These are phyloP conservation scores for Okamejei kenojei DNA, from an alignment of 2,797 vertebrate species.

Conservation along the genomic window DNA sequence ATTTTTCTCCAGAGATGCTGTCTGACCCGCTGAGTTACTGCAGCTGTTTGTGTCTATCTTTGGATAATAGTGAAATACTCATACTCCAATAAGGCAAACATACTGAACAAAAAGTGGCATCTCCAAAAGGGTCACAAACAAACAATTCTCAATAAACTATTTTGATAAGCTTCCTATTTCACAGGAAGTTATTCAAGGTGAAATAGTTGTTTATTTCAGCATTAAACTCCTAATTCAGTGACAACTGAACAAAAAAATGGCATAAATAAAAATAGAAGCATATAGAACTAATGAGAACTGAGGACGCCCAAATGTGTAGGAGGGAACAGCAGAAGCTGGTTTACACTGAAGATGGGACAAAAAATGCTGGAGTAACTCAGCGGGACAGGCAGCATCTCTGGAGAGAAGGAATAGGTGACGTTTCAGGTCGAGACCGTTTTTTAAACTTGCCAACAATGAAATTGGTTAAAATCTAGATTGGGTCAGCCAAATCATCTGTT, in stretches of 20 bases:
- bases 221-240: neutral
- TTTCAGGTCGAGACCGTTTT: no score
- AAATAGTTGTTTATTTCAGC: neutral
- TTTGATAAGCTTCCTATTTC: neutral
- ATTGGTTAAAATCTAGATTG: neutral
- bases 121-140: neutral
- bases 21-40: no score
- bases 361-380: neutral
- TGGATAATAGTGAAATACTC: neutral
- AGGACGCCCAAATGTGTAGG: neutral
- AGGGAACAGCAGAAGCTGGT: no score
- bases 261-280: neutral
- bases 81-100: neutral
- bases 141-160: neutral
- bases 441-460: neutral
- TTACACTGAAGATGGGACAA: no score
- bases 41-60: neutral
- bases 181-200: no score
- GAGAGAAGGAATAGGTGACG: no score
- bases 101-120: neutral
- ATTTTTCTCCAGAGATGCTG: no score
- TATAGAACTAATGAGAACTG: neutral
- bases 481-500: no score
- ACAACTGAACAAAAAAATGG: neutral
- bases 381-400: no score